phyloP scores from a whole-genome alignment of 2,888 invertebrate species.

The Brachynemurus nebulosus region DNA sequence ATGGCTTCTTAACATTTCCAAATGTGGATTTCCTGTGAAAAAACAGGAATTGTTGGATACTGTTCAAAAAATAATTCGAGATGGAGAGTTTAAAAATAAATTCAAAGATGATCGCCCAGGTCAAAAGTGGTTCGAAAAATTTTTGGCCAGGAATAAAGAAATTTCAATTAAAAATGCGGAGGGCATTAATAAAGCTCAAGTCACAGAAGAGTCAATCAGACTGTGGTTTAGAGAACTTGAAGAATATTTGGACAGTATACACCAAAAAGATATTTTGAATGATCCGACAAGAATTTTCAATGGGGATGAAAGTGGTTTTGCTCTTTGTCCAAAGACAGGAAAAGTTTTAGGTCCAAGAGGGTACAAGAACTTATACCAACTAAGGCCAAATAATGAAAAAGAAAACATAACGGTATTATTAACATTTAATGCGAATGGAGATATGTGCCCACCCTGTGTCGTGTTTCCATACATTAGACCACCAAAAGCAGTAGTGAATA shows the following conservation, averaged over 20 bases:
- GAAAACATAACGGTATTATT: constrained; percentile 21
- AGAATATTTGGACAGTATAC: constrained; percentile 15
- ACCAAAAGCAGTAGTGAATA: constrained; percentile 20
- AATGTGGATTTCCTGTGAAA: constrained; percentile 22
- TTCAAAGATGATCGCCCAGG: constrained; percentile 10
- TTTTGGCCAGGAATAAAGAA: constrained; percentile 19
- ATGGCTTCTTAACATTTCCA: constrained; percentile 19
- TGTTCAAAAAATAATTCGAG: constrained; percentile 18
- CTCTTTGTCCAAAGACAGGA: constrained; percentile 20
- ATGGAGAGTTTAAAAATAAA: constrained; percentile 8
- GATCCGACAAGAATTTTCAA: constrained; percentile 21
- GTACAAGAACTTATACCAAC: constrained; percentile 18
- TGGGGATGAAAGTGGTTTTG: constrained; percentile 22
- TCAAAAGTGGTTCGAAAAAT: constrained; percentile 19
- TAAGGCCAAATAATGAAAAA: constrained; percentile 21
- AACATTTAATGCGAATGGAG: constrained; percentile 19
- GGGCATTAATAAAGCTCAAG: constrained; percentile 18
- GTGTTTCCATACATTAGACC: constrained; percentile 18
- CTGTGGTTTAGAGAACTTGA: constrained; percentile 21
- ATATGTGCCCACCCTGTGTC: constrained; percentile 19
- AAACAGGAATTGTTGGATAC: constrained; percentile 20
- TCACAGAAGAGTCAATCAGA: constrained; percentile 21
- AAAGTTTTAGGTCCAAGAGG: constrained; percentile 22
- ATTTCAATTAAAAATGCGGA: constrained; percentile 18
- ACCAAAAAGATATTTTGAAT: constrained; percentile 18